phyloP scores from a whole-genome alignment of 2,888 invertebrate genomes.

The Aphrophora alni region DNA sequence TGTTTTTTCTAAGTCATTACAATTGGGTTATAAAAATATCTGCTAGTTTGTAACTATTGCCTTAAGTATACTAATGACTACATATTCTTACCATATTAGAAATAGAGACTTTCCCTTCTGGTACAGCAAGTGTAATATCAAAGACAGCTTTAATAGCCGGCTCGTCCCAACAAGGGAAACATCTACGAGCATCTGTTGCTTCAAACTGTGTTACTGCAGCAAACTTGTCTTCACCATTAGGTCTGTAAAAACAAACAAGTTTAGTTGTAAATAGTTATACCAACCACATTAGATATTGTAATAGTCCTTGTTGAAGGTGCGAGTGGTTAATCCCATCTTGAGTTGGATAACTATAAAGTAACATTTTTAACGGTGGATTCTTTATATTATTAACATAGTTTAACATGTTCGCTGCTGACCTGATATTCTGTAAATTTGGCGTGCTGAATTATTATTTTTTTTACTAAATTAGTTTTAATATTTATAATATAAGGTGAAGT shows the following conservation, averaged over 20 bases:
- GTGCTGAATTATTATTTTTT: no score
- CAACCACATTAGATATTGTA: constrained; percentile 92
- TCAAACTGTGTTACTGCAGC: constrained; percentile 94
- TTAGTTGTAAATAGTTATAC: constrained; percentile 65
- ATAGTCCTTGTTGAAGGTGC: constrained; percentile 75
- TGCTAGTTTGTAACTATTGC: no score
- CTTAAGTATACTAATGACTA: no score
- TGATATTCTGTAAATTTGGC: no score
- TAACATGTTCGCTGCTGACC: no score
- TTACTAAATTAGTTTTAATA: no score
- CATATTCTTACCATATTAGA: constrained; percentile 82
- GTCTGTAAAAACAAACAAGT: background rate
- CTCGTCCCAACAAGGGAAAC: constrained; percentile 99
- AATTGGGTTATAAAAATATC: no score
- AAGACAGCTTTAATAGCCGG: constrained; percentile 96
- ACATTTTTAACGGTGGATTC: no score
- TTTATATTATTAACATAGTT: no score
- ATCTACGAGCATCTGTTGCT: constrained; percentile 86
- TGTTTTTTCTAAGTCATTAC: no score
- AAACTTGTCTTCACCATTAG: constrained; percentile 74
- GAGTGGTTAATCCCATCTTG: constrained; percentile 98
- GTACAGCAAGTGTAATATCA: constrained; percentile 78
- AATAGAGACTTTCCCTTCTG: constrained; percentile 81
- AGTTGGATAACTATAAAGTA: no score
- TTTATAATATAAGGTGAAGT: no score